phyloP scores from a whole-genome alignment of 2,888 invertebrate genomes.

The Cheilosia vernalis region DNA sequence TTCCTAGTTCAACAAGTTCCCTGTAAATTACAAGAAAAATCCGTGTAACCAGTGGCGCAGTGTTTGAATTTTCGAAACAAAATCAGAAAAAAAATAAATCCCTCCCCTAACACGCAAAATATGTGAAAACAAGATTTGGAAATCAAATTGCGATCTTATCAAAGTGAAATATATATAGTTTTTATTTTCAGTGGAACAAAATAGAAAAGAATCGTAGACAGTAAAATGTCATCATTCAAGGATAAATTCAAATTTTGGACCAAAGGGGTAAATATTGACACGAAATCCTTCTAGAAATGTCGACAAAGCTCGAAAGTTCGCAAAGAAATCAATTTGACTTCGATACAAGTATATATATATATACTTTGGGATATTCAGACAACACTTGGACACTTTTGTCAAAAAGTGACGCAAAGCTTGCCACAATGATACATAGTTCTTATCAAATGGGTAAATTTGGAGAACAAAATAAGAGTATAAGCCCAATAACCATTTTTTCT shows the following conservation, averaged over 20 bases:
- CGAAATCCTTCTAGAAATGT: not conserved
- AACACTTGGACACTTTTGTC: too few relatives aligned
- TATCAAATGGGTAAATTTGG: too few relatives aligned
- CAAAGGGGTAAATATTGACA: slow-evolving; percentile 79
- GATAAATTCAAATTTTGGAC: slow-evolving; percentile 83
- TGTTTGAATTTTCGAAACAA: slow-evolving; percentile 21
- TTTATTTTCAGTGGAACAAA: slow-evolving; percentile 4
- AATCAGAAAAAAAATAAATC: not conserved
- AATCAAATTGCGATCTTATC: slow-evolving; percentile 24
- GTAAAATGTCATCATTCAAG: slow-evolving; percentile 82
- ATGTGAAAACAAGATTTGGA: slow-evolving; percentile 27
- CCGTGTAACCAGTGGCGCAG: slow-evolving; percentile 2
- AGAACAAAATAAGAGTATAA: too few relatives aligned
- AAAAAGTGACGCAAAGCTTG: too few relatives aligned
- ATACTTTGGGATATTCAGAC: too few relatives aligned
- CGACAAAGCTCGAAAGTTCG: too few relatives aligned
- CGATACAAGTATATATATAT: too few relatives aligned
- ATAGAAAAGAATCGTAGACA: not conserved
- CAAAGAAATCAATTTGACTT: too few relatives aligned
- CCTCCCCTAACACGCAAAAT: not conserved
- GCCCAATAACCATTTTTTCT: too few relatives aligned
- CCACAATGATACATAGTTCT: too few relatives aligned
- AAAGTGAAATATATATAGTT: not conserved
- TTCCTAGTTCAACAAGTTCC: not conserved
- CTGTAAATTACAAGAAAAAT: slow-evolving; percentile 7